Percentiles rank a stretch among this genome's conserved stretches.
These are phyloP conservation scores for Pachliopta kotzebuea DNA, from an alignment of 2,888 invertebrate genomes.

Conservation along the genomic window DNA sequence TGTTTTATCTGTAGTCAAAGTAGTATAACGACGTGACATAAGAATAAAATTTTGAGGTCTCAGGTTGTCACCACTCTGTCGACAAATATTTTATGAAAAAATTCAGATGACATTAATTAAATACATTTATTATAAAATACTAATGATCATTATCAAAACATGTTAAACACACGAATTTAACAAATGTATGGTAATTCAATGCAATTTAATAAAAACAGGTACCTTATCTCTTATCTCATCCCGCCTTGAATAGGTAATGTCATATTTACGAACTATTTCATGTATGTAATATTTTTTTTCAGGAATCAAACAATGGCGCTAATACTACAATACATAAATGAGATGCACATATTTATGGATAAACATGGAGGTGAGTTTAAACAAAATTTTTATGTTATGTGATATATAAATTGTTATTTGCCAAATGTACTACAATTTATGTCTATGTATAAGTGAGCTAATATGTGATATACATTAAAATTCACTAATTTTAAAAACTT, in stretches of 20 bases:
- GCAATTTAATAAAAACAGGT: slow-evolving; percentile 17
- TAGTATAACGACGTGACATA: slow-evolving; percentile 3
- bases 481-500: no score
- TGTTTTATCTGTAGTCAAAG: neutral
- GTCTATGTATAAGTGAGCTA: no score
- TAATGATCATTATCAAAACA: slow-evolving; percentile 16
- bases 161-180: slow-evolving; percentile 16
- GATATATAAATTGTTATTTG: no score
- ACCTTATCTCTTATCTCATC: slow-evolving; percentile 28
- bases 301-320: slow-evolving; percentile 85
- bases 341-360: slow-evolving; percentile 89
- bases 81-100: slow-evolving; percentile 25
- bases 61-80: slow-evolving; percentile 4
- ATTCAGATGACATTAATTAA: slow-evolving; percentile 22
- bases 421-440: no score
- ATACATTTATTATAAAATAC: slow-evolving; percentile 3
- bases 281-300: slow-evolving; percentile 46
- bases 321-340: slow-evolving; percentile 89
- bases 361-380: slow-evolving; percentile 88
- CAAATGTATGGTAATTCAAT: slow-evolving; percentile 4
- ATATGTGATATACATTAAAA: no score
- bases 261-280: slow-evolving; percentile 24
- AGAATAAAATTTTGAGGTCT: neutral
- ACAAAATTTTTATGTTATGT: neutral
- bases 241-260: slow-evolving; percentile 30